These are phyloP conservation scores for Aradus depressus DNA, from an alignment of 2,888 invertebrate genomes.

Conservation along the genomic window DNA sequence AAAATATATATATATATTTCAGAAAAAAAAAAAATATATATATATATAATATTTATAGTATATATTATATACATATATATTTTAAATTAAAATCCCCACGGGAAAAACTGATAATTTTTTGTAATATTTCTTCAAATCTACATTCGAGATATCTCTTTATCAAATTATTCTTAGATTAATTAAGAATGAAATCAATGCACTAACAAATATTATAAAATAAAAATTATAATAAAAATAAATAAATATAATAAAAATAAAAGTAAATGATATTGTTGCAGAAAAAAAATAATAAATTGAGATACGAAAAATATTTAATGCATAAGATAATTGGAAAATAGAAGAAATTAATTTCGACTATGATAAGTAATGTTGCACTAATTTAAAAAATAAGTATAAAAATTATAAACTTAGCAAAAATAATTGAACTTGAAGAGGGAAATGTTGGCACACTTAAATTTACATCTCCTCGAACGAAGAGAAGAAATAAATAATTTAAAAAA, in stretches of 20 bases:
- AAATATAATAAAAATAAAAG: neutral
- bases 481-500: no score
- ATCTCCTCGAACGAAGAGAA: no score
- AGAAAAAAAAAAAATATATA: neutral
- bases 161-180: neutral
- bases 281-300: neutral
- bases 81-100: no score
- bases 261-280: neutral
- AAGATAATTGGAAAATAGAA: neutral
- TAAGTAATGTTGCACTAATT: neutral
- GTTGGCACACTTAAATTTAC: no score
- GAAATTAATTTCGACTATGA: no score
- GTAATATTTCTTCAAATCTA: no score
- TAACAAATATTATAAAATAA: conserved; percentile 4
- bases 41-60: no score
- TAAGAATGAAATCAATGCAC: neutral
- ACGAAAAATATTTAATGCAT: neutral
- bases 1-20: neutral
- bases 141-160: no score
- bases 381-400: neutral
- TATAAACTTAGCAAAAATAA: neutral
- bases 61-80: no score
- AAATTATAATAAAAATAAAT: neutral
- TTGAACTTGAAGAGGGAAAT: neutral
- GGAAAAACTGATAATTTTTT: no score